These are phyloP conservation scores for Entomobrya proxima DNA, from an alignment of 2,888 invertebrate species.

Conservation along the genomic window DNA sequence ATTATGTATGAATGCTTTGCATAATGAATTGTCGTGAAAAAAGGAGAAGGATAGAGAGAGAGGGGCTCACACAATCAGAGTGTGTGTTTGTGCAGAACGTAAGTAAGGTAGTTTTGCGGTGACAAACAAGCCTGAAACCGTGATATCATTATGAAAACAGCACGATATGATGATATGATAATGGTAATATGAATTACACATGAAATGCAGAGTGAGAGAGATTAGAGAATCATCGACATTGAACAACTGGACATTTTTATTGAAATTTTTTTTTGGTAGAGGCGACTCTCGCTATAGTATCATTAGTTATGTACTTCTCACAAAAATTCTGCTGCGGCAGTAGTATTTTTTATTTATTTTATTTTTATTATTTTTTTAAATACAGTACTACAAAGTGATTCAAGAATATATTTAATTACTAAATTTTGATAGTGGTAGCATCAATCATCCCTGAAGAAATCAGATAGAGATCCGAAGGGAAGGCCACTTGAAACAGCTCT, in stretches of 20 bases:
- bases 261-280: slow-evolving; percentile 58
- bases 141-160: slow-evolving; percentile 38
- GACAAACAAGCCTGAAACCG: background rate
- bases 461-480: slow-evolving; percentile 70
- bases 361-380: slow-evolving; percentile 47
- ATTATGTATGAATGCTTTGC: slow-evolving; percentile 52
- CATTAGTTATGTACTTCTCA: slow-evolving; percentile 51
- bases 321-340: slow-evolving; percentile 64
- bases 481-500: slow-evolving; percentile 70
- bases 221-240: slow-evolving; percentile 42
- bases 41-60: background rate
- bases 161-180: background rate
- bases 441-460: slow-evolving; percentile 70
- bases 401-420: slow-evolving; percentile 70
- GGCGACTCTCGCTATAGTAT: slow-evolving; percentile 66
- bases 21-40: slow-evolving; percentile 43
- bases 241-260: slow-evolving; percentile 65
- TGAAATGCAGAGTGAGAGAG: background rate
- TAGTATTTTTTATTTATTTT: slow-evolving; percentile 48
- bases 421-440: slow-evolving; percentile 70
- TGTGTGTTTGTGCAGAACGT: background rate
- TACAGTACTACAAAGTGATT: slow-evolving; percentile 69
- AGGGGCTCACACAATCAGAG: background rate
- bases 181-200: background rate
- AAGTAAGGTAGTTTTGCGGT: slow-evolving; percentile 10